Evolutionary conservation across 2,113 vertebrate genomes (phyloP).

Genomic region (Zingel zingel): DNA sequence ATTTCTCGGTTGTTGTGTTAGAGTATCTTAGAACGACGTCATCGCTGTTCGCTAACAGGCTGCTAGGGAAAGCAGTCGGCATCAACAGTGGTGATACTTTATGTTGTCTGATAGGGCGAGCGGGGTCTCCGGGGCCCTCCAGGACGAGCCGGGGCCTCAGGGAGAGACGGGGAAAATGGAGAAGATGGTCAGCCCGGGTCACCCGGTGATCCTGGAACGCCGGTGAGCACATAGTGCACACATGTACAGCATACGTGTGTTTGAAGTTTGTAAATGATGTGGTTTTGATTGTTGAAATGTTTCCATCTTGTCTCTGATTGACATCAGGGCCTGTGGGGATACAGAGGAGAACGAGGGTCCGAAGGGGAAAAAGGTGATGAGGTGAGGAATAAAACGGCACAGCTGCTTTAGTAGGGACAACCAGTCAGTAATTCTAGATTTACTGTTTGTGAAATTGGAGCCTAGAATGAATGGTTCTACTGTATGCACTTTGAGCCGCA

Average conservation of each 20-base stretch:
- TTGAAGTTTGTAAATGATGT: background rate
- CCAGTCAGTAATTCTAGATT: constrained; percentile 3
- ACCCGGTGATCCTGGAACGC: constrained; percentile 82
- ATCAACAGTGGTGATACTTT: background rate
- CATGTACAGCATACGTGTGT: background rate
- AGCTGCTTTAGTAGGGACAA: constrained; percentile 1
- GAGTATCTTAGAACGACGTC: background rate
- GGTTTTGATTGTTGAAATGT: background rate
- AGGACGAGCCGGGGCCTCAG: constrained; percentile 83
- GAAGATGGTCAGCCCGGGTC: constrained; percentile 85
- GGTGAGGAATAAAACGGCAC: constrained; percentile 79
- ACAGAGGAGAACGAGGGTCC: constrained; percentile 87
- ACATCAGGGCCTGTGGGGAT: constrained; percentile 88
- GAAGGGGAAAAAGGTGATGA: constrained; percentile 90
- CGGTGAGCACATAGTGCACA: constrained; percentile 73
- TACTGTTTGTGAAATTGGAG: constrained; percentile 17
- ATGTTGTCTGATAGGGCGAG: constrained; percentile 82
- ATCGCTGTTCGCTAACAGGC: background rate
- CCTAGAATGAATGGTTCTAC: background rate
- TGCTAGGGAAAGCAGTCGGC: background rate
- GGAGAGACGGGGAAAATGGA: constrained; percentile 85
- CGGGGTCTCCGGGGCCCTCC: constrained; percentile 81
- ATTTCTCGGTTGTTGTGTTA: background rate
- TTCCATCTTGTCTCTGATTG: constrained; percentile 2
- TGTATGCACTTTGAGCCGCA: background rate